phyloP scores from a whole-genome alignment of 2,113 vertebrate species.

The Opisthocomus hoazin region DNA sequence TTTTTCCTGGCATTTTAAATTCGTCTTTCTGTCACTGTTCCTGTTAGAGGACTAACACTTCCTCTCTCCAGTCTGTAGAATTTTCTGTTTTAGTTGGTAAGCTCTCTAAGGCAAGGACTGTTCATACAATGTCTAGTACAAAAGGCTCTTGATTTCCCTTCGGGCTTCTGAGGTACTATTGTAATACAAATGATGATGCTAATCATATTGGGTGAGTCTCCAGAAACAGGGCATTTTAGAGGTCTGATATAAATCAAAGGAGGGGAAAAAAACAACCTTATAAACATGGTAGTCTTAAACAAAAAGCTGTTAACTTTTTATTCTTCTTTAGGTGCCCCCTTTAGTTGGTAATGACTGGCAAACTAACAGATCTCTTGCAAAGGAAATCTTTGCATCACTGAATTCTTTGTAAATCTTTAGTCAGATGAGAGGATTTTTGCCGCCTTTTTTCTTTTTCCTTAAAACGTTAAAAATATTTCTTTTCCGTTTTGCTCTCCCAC shows the following conservation, averaged over 20 bases:
- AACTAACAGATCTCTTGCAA: neutral
- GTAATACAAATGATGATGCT: constrained; percentile 3
- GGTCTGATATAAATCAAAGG: neutral
- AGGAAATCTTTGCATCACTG: neutral
- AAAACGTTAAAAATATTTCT: constrained; percentile 12
- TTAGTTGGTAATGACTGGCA: neutral
- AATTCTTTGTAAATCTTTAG: neutral
- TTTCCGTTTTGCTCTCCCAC: neutral
- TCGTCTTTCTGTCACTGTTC: neutral
- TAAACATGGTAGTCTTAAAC: neutral
- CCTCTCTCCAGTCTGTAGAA: neutral
- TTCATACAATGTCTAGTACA: neutral
- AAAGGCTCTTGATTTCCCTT: constrained; percentile 34
- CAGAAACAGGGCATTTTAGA: neutral
- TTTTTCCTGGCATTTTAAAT: neutral
- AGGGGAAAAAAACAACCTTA: neutral
- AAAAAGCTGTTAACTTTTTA: neutral
- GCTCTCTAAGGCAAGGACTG: neutral
- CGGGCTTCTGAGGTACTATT: neutral
- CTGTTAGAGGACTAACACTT: neutral
- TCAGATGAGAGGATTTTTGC: neutral
- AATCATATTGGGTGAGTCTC: neutral
- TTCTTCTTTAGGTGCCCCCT: neutral
- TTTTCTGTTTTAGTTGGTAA: neutral
- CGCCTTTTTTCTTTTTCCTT: neutral